Percentiles rank a stretch among this genome's conserved stretches.
These are phyloP conservation scores for Pogonomyrmex californicus DNA, from an alignment of 1,140 invertebrate genomes.

Conservation along the genomic window DNA sequence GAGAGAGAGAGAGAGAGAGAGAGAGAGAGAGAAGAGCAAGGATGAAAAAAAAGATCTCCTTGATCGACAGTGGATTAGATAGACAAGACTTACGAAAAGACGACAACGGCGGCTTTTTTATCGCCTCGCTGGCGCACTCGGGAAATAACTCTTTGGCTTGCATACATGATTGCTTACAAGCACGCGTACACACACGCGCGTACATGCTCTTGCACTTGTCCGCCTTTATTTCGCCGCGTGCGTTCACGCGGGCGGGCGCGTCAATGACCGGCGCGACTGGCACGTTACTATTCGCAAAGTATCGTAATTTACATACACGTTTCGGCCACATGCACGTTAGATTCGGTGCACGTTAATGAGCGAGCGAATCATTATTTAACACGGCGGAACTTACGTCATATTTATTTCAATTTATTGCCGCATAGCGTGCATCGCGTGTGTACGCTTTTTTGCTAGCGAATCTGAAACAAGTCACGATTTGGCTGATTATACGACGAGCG, in stretches of 20 bases:
- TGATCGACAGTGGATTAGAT: conserved; percentile 7
- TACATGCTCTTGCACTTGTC: conserved; percentile 8
- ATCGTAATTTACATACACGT: conserved; percentile 24
- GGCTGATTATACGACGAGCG: neutral
- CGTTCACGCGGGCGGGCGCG: neutral
- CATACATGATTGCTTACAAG: conserved; percentile 35
- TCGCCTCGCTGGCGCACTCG: neutral
- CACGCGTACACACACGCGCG: neutral
- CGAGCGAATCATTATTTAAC: conserved; percentile 37
- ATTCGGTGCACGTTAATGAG: neutral
- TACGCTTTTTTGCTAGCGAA: neutral
- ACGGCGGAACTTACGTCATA: conserved; percentile 49
- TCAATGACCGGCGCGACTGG: neutral
- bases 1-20: too few relatives aligned
- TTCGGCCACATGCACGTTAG: neutral
- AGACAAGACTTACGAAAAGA: neutral
- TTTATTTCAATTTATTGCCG: conserved; percentile 48
- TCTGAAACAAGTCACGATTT: conserved; percentile 46
- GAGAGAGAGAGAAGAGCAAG: too few relatives aligned
- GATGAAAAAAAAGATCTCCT: neutral
- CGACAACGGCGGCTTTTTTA: conserved; percentile 25
- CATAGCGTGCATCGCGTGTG: conserved; percentile 41
- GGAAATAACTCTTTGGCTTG: conserved; percentile 31
- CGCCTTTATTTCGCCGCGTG: conserved; percentile 28
- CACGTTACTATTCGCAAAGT: neutral